A percentile compares a stretch with the other conserved stretches of the same genome.
Evolutionary conservation across 2,113 vertebrate species (phyloP).

Genomic region (Chamaetylas fuelleborni): DNA sequence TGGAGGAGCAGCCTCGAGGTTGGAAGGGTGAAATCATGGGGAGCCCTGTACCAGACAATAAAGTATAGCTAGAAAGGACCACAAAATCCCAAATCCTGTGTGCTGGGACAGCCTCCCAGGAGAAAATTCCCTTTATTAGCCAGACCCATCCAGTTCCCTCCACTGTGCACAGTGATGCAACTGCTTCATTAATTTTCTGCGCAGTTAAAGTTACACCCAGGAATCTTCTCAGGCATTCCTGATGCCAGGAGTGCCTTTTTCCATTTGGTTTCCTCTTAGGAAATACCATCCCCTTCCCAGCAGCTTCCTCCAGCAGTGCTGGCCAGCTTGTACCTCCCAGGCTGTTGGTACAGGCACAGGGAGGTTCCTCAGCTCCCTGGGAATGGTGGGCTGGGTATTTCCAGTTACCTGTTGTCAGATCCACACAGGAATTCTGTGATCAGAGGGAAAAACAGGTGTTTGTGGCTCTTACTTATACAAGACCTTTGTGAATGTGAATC

Average conservation of each 20-base stretch:
- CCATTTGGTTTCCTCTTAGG: neutral
- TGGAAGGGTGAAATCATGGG: neutral
- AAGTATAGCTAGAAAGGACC: neutral
- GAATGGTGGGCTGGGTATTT: neutral
- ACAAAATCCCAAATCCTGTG: rapidly evolving
- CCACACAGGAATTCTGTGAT: neutral
- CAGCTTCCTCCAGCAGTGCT: neutral
- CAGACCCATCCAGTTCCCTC: neutral
- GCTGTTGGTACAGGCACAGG: neutral
- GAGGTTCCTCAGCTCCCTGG: neutral
- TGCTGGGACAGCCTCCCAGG: rapidly evolving
- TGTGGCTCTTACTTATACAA: neutral
- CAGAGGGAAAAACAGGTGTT: neutral
- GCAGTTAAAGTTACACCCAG: neutral
- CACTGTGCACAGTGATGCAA: too few relatives aligned
- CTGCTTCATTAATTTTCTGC: neutral
- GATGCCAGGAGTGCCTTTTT: neutral
- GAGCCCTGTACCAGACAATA: neutral
- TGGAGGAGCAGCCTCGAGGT: neutral
- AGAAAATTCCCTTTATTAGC: neutral
- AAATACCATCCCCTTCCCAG: neutral
- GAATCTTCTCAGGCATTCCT: neutral
- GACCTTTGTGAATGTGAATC: neutral
- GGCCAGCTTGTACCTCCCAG: neutral
- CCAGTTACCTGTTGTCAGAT: neutral